phyloP scores from a whole-genome alignment of 2,888 invertebrate species.

The Empis livida region DNA sequence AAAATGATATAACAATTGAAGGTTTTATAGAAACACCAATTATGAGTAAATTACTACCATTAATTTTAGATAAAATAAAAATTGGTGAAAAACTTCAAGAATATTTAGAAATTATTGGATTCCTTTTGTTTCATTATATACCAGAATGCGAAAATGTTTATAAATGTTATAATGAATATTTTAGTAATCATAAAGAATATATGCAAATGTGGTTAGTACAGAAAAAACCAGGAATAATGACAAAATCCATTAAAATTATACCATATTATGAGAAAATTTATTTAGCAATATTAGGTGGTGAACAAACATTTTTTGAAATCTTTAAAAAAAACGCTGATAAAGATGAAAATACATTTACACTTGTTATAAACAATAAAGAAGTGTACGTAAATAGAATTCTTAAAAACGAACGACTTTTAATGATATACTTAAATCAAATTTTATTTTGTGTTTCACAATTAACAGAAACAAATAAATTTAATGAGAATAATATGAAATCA shows the following conservation, averaged over 20 bases:
- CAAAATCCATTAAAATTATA: constrained; percentile 12
- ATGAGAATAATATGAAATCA: constrained; percentile 14
- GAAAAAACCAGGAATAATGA: constrained; percentile 3
- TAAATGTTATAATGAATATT: constrained; percentile 17
- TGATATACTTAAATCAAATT: constrained; percentile 26
- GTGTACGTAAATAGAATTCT: constrained; percentile 16
- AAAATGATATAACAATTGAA: constrained; percentile 28
- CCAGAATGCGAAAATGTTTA: constrained; percentile 21
- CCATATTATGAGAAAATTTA: constrained; percentile 19
- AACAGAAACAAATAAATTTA: constrained; percentile 16
- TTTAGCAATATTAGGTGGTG: constrained; percentile 12
- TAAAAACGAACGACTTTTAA: constrained; percentile 22
- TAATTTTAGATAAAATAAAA: constrained; percentile 28
- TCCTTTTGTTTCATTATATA: constrained; percentile 29
- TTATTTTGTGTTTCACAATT: constrained; percentile 23
- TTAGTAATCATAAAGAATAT: constrained; percentile 15
- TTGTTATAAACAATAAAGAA: constrained; percentile 18
- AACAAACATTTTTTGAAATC: constrained; percentile 13
- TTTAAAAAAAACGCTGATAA: constrained; percentile 13
- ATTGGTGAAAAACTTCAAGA: constrained; percentile 23
- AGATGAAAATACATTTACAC: constrained; percentile 11
- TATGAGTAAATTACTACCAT: constrained; percentile 30
- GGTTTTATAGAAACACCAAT: constrained; percentile 27
- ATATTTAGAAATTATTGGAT: constrained; percentile 35
- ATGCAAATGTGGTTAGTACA: constrained; percentile 19